Evolutionary conservation across 2,113 vertebrate species (phyloP), one percentile per base, ranked within the genome.

Genomic region (Balaeniceps rex): DNA sequence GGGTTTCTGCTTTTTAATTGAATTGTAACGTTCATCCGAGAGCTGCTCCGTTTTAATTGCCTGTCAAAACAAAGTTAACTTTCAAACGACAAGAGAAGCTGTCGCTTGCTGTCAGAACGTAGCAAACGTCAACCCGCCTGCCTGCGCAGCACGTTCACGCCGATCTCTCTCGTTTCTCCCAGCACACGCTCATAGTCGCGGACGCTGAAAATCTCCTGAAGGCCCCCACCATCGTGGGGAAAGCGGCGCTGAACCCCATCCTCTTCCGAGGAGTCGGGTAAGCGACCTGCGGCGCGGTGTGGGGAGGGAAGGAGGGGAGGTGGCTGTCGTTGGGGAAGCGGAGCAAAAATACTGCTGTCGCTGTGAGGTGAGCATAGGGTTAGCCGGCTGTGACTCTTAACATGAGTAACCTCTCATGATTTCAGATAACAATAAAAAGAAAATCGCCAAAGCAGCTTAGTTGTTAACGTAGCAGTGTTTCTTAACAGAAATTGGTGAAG

Each of bases 191-290:
- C 83, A 98, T 99, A 2, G 99, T 99, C 5, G 99, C 99, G 0
- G 99, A 99, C 61, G 96, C 99, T 1, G 99, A 99, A 94, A 99
- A 99, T 87, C 98, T 99, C n/a, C 98, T 99, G 87, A 99, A 99
- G 97, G 99, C 99, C 44, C 99, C 99, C 3, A 99, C 99, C 61
- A 99, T 99, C 9, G 99, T 99, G 46, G 99, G 99, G 46, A 99
- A 98, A 25, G 98, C 98, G 7, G 97, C 98, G 2, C 98, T 98
- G 51, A 99, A 98, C 78, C 99, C 99, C 51, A 98, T 99, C 93
- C 98, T 99, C 34, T 99, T 99, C 96, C 98, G 99, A 92, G 99
- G 99, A 69, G 99, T 99, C 25, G 99, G 99, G 99, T 99, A 95
- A 98, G 99, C 80, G 17, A 34, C 61, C 23, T 6, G 34, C 25